These are phyloP conservation scores for Psilopogon haemacephalus DNA, from an alignment of 2,113 vertebrate genomes.

Conservation along the genomic window DNA sequence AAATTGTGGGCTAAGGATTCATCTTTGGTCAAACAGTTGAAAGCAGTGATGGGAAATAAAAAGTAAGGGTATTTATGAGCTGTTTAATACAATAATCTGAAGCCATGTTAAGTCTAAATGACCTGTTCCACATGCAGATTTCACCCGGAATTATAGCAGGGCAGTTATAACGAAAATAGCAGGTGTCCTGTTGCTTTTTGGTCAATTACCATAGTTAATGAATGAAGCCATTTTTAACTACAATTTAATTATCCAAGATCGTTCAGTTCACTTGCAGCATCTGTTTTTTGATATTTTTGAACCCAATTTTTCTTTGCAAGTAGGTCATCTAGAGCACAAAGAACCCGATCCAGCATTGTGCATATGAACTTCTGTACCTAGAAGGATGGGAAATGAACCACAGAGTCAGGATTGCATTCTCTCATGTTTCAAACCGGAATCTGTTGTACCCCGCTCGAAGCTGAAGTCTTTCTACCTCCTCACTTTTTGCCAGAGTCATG, in stretches of 20 bases:
- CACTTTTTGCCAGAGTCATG: neutral
- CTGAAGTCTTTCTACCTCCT: neutral
- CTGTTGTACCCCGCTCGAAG: neutral
- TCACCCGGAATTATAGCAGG: constrained; percentile 4
- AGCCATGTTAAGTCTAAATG: constrained; percentile 20
- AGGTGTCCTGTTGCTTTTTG: constrained; percentile 41
- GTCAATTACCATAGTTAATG: constrained; percentile 57
- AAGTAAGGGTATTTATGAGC: neutral
- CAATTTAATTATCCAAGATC: constrained; percentile 46
- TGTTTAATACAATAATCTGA: constrained; percentile 36
- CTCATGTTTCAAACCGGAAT: neutral
- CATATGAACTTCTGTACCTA: neutral
- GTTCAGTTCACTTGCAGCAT: constrained; percentile 28
- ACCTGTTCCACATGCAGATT: constrained; percentile 8
- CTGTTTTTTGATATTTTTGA: constrained; percentile 53
- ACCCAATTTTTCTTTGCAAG: neutral
- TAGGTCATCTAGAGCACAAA: constrained; percentile 1
- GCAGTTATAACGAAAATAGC: constrained; percentile 49
- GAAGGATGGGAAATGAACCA: neutral
- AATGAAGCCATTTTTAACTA: constrained; percentile 51
- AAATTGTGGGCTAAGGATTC: neutral
- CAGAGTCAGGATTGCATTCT: neutral
- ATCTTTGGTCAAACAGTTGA: neutral
- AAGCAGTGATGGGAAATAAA: constrained; percentile 21
- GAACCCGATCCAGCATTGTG: neutral